Percentiles rank a stretch among this genome's conserved stretches.
phyloP scores from a whole-genome alignment of 2,113 vertebrate species.

The Saguinus midas region DNA sequence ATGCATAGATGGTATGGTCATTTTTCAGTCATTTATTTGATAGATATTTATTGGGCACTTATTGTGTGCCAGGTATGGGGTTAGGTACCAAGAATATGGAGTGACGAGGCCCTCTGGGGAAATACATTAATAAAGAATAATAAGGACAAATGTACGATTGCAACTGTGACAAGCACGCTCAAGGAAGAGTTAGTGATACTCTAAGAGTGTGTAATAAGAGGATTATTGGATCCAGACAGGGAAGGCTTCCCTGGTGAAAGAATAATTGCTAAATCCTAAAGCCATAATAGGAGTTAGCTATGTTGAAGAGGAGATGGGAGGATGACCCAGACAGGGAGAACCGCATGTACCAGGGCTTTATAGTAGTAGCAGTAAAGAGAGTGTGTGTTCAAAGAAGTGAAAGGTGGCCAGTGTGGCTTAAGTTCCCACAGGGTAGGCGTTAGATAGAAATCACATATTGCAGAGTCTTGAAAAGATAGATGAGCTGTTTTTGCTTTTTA shows the following conservation, averaged over 20 bases:
- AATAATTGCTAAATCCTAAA: not conserved
- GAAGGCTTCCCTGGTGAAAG: not conserved
- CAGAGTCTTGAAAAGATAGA: not conserved
- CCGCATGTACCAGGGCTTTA: not conserved
- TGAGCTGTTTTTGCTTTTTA: not conserved
- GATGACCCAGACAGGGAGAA: not conserved
- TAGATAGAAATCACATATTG: not conserved
- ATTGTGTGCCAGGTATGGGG: not conserved
- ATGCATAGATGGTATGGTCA: not conserved
- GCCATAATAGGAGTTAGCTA: not conserved
- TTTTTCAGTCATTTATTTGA: constrained; percentile 7
- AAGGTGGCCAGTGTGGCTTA: not conserved
- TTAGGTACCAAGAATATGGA: not conserved
- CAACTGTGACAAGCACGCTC: not conserved
- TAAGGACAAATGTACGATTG: not conserved
- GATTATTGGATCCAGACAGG: not conserved
- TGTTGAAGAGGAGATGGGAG: not conserved
- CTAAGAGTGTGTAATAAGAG: not conserved
- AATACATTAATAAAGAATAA: not conserved
- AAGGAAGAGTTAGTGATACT: not conserved
- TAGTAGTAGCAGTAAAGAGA: not conserved
- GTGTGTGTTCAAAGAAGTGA: not conserved
- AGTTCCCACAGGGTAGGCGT: not conserved
- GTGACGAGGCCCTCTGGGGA: not conserved
- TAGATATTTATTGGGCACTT: not conserved